phyloP scores from a whole-genome alignment of 2,888 invertebrate species.

The Apeira syringaria region DNA sequence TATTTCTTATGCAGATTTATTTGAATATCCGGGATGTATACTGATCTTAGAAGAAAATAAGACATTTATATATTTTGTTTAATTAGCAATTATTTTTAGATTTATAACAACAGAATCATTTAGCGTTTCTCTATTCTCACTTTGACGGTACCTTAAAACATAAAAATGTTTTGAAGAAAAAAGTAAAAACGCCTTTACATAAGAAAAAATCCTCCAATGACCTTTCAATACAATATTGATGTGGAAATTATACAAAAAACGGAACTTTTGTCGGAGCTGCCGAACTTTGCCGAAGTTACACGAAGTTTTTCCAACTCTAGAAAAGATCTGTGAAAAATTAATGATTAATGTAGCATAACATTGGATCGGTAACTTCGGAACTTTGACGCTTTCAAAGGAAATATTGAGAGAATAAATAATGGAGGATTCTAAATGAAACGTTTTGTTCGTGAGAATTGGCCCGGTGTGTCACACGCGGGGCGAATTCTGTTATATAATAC shows the following conservation, averaged over 20 bases:
- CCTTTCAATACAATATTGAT: slow-evolving; percentile 27
- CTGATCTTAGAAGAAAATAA: too few relatives aligned
- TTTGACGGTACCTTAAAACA: too few relatives aligned
- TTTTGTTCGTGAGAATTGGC: too few relatives aligned
- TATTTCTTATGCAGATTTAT: too few relatives aligned
- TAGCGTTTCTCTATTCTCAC: too few relatives aligned
- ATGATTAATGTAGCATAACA: slow-evolving; percentile 42
- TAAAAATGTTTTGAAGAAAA: neutral
- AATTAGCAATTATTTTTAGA: too few relatives aligned
- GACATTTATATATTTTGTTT: too few relatives aligned
- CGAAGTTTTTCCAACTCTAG: slow-evolving; percentile 20
- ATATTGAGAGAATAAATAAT: slow-evolving; percentile 16
- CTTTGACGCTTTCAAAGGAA: slow-evolving; percentile 7
- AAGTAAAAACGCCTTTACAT: slow-evolving; percentile 7
- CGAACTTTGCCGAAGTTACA: slow-evolving; percentile 4
- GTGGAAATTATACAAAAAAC: slow-evolving; percentile 30
- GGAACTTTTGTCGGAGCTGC: neutral
- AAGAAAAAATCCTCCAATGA: slow-evolving; percentile 15
- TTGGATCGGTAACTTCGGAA: slow-evolving; percentile 18
- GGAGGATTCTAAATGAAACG: neutral
- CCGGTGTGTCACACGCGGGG: too few relatives aligned
- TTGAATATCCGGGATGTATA: too few relatives aligned
- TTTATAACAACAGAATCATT: too few relatives aligned
- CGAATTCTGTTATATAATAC: too few relatives aligned
- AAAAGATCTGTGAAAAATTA: slow-evolving; percentile 33